Evolutionary conservation across 2,797 vertebrate species (phyloP).

Genomic region (Enteromius viviparus): DNA sequence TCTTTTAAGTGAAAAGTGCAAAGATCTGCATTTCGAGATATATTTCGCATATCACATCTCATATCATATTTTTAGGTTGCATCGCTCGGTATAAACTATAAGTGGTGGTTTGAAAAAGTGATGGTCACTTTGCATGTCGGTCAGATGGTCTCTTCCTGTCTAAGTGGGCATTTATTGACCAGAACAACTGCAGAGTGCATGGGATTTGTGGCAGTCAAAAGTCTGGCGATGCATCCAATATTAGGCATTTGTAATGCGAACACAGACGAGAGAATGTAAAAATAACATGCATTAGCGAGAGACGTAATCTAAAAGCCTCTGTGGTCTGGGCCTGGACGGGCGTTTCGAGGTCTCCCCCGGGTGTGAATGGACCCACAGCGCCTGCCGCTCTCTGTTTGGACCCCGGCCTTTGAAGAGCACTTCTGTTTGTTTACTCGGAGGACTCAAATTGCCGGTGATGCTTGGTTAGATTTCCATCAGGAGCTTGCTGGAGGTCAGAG

Average conservation of each 20-base stretch:
- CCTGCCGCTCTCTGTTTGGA: slow-evolving; percentile 7
- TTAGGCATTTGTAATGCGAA: slow-evolving; percentile 9
- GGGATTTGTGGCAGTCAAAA: background rate
- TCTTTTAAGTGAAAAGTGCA: background rate
- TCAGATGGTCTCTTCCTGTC: slow-evolving; percentile 3
- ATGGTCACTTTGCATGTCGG: slow-evolving; percentile 9
- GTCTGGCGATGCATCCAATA: slow-evolving; percentile 2
- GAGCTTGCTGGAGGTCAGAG: slow-evolving; percentile 45
- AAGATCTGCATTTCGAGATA: background rate
- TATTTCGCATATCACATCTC: background rate
- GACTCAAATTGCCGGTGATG: slow-evolving; percentile 48
- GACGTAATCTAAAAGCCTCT: slow-evolving; percentile 16
- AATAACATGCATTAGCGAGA: slow-evolving; percentile 30
- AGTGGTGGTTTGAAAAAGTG: background rate
- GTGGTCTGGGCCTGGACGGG: background rate
- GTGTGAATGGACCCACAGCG: background rate
- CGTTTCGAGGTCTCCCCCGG: background rate
- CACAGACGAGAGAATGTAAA: background rate
- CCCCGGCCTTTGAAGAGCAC: slow-evolving; percentile 33
- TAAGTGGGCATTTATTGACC: slow-evolving; percentile 29
- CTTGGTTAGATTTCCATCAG: slow-evolving; percentile 54
- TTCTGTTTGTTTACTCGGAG: slow-evolving; percentile 50
- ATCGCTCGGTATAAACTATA: background rate
- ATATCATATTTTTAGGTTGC: slow-evolving; percentile 1
- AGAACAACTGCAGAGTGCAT: slow-evolving; percentile 1